phyloP scores from a whole-genome alignment of 2,113 vertebrate genomes.

The Xiphophorus couchianus region DNA sequence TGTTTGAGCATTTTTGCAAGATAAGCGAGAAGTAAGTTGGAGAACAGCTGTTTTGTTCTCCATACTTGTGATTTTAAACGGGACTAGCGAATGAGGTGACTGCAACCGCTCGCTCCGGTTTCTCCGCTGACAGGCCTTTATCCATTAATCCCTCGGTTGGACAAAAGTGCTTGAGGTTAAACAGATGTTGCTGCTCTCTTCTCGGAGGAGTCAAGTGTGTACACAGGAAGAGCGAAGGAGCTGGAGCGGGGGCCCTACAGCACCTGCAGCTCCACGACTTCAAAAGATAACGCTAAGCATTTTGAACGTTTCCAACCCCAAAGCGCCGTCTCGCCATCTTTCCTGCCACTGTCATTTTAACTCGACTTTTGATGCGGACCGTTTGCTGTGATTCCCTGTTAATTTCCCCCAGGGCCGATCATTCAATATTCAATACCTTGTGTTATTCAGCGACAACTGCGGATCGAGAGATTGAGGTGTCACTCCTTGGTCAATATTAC shows the following conservation, averaged over 20 bases:
- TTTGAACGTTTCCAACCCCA: conserved; percentile 32
- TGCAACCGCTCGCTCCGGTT: conserved; percentile 20
- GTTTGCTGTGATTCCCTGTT: conserved; percentile 67
- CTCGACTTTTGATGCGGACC: conserved; percentile 51
- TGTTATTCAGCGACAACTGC: conserved; percentile 55
- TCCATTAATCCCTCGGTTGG: conserved; percentile 63
- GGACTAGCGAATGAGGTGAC: conserved; percentile 10
- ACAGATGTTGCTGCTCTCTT: conserved; percentile 71
- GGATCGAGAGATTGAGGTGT: conserved; percentile 48
- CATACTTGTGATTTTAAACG: conserved; percentile 25
- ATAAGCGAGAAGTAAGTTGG: conserved; percentile 45
- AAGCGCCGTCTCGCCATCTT: conserved; percentile 23
- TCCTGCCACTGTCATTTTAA: conserved; percentile 69
- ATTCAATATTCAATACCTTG: conserved; percentile 77
- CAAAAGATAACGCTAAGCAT: conserved; percentile 54
- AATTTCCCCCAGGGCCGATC: conserved; percentile 77
- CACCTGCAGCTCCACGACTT: conserved; percentile 61
- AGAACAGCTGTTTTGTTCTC: conserved; percentile 41
- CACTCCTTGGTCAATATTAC: conserved; percentile 53
- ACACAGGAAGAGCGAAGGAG: conserved; percentile 55
- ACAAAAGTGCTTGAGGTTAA: conserved; percentile 68
- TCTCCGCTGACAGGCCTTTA: conserved; percentile 50
- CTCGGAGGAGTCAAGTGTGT: conserved; percentile 49
- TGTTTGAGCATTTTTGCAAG: conserved; percentile 39
- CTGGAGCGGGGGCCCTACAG: conserved; percentile 36